Percentiles rank a stretch among this genome's conserved stretches.
Conservation (phyloP, 92 coral and sea anemone genomes). For the Epizoanthus scotinus region DNA sequence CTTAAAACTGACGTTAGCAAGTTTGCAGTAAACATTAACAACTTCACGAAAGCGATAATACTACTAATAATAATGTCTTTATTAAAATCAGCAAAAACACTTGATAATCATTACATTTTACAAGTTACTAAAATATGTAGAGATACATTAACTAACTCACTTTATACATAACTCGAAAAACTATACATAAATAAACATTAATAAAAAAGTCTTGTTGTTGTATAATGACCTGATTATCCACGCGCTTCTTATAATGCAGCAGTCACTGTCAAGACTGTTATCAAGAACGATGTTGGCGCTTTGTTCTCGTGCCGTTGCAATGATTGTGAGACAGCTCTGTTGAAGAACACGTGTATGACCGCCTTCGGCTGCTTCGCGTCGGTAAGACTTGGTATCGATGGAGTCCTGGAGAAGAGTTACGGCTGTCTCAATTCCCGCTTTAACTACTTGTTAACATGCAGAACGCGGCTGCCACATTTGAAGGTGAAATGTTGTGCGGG, state of each 20-base stretch:
- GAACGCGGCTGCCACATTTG: not conserved
- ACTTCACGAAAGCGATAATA: too few species aligned
- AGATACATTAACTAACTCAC: too few species aligned
- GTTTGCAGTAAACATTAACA: too few species aligned
- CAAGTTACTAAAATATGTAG: too few species aligned
- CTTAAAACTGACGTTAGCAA: too few species aligned
- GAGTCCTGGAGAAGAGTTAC: constrained; percentile 28
- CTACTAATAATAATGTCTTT: too few species aligned
- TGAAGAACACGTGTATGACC: constrained; percentile 47
- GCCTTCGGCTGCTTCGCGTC: constrained; percentile 48
- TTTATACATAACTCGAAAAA: too few species aligned
- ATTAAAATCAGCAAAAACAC: too few species aligned
- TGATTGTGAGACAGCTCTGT: constrained; percentile 29
- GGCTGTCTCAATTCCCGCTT: constrained; percentile 49
- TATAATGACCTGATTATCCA: too few species aligned
- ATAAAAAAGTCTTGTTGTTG: not conserved
- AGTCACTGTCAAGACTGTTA: not conserved
- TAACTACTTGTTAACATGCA: constrained; percentile 31
- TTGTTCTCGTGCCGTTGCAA: constrained; percentile 51
- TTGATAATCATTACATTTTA: too few species aligned
- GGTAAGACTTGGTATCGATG: constrained; percentile 39
- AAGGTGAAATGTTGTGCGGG: constrained; percentile 62
- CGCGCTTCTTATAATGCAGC: not conserved
- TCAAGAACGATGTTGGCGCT: constrained; percentile 17
- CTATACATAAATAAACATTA: too few species aligned